phyloP scores from a whole-genome alignment of 2,797 vertebrate species.

The Lagodon rhomboides region DNA sequence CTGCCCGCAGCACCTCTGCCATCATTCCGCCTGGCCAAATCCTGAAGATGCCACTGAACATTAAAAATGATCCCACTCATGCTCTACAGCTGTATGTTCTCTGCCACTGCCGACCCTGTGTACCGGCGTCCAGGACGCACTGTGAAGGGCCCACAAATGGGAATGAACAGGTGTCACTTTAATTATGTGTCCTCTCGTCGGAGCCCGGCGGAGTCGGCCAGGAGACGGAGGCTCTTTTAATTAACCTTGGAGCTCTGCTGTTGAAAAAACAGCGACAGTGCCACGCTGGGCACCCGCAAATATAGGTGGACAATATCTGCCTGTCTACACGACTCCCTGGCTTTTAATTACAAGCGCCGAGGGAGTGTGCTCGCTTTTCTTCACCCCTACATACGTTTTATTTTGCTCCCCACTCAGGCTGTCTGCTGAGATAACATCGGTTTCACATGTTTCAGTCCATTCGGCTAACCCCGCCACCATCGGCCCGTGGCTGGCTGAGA shows the following conservation, averaged over 20 bases:
- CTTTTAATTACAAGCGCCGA: slow-evolving; percentile 76
- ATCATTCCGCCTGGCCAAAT: slow-evolving; percentile 52
- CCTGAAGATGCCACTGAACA: slow-evolving; percentile 59
- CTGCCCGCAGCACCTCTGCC: slow-evolving; percentile 35
- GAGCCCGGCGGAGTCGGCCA: slow-evolving; percentile 41
- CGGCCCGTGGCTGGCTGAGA: slow-evolving; percentile 23
- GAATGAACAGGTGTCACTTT: slow-evolving; percentile 84
- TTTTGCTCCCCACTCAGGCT: slow-evolving; percentile 12
- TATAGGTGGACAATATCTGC: slow-evolving; percentile 64
- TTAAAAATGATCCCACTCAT: slow-evolving; percentile 63
- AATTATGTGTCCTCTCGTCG: slow-evolving; percentile 73
- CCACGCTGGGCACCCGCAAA: slow-evolving; percentile 52
- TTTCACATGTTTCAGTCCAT: slow-evolving; percentile 49
- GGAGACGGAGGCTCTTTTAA: slow-evolving; percentile 74
- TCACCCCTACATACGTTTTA: slow-evolving; percentile 28
- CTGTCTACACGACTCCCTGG: slow-evolving; percentile 56
- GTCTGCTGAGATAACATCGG: slow-evolving; percentile 46
- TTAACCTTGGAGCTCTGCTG: slow-evolving; percentile 76
- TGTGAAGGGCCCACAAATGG: slow-evolving; percentile 62
- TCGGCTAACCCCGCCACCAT: slow-evolving; percentile 29
- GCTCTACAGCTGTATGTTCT: slow-evolving; percentile 54
- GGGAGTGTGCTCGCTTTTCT: slow-evolving; percentile 48
- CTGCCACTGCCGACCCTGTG: slow-evolving; percentile 56
- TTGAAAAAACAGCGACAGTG: slow-evolving; percentile 67
- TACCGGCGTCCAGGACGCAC: slow-evolving; percentile 26